Base-by-base conservation (phyloP, 2,888 invertebrate genomes). In the Deroplatys truncata region DNA sequence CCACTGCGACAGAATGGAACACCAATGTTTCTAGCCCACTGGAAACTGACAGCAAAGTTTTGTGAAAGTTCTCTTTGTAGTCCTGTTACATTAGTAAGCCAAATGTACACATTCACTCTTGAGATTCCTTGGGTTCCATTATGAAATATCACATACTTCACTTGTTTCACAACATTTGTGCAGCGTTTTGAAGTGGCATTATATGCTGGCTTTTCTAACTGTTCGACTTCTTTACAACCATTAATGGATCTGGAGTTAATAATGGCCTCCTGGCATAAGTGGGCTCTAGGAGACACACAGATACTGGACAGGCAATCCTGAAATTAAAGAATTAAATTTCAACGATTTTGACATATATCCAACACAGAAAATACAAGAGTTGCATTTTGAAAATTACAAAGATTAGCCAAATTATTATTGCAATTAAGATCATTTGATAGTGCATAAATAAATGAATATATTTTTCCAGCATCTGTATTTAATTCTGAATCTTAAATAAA, bases 1-100 rank as follows among this genome's bases (percentile, higher is more conserved):
- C 98, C 98, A 93, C 97, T 97, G 28, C 94, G 92, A 88, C 91
- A 91, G 84, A 93, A 92, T 82, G 91, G 89, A 35, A 87, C 90
- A 28, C 91, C 90, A 56, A 92, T 91, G 88, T 92, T 89, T 29
- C 91, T 91, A 28, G 88, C 89, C 91, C 91, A 91, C 28, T 85
- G 88, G 85, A 90, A 91, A 8, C 88, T 56, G 82, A 90, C 90
- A 25, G 20, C 43, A 84, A 90, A 89, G 28, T 28, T 89, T 82
- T 90, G 91, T n/a, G 82, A 82, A n/a, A 91, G 85, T n/a, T 86
- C 82, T 20, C 9, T 43, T n/a, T 82, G 35, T 28, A 56, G 0
- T 2, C 90, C 35, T 8, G 92, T 92, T n/a, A 94, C 91, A 90
- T 94, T 93, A 28, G 92, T 92, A 29, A 94, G 92, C 28, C 93